Evolutionary conservation across 2,113 vertebrate species (phyloP).

Genomic region (Microcebus griseorufus): DNA sequence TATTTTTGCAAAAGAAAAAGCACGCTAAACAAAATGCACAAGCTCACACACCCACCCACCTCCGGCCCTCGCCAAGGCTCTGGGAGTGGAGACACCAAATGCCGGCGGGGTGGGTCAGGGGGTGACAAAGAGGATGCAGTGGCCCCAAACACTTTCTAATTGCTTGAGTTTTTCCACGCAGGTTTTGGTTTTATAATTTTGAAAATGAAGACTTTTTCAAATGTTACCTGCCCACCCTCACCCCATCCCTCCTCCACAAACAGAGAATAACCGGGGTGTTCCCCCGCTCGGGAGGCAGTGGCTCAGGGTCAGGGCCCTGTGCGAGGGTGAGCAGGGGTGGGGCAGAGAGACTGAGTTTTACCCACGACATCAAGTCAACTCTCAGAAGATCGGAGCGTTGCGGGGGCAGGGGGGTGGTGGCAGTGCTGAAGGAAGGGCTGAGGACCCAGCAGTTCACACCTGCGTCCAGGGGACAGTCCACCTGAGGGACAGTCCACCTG

Average conservation of each 20-base stretch:
- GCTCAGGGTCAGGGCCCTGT: no score
- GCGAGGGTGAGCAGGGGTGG: fast-evolving
- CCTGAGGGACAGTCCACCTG: background rate
- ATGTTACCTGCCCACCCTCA: no score
- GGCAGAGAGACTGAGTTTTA: background rate
- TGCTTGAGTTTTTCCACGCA: background rate
- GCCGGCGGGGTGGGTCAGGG: background rate
- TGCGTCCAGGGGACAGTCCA: background rate
- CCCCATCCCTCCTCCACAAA: background rate
- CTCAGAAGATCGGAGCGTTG: no score
- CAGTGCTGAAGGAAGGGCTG: background rate
- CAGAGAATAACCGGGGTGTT: background rate
- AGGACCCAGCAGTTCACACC: no score
- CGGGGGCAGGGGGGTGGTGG: no score
- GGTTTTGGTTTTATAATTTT: background rate
- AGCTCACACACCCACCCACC: background rate
- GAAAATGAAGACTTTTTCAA: background rate
- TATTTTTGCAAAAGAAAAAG: background rate
- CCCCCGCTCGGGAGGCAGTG: background rate
- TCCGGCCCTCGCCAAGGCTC: background rate
- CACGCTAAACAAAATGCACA: background rate
- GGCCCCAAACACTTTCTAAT: background rate
- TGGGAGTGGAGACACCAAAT: background rate
- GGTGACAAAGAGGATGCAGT: background rate
- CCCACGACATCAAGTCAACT: background rate